A percentile compares a stretch with the other conserved stretches of the same genome.
Evolutionary conservation across 1,140 invertebrate species (phyloP).

Genomic region (Apis laboriosa): DNA sequence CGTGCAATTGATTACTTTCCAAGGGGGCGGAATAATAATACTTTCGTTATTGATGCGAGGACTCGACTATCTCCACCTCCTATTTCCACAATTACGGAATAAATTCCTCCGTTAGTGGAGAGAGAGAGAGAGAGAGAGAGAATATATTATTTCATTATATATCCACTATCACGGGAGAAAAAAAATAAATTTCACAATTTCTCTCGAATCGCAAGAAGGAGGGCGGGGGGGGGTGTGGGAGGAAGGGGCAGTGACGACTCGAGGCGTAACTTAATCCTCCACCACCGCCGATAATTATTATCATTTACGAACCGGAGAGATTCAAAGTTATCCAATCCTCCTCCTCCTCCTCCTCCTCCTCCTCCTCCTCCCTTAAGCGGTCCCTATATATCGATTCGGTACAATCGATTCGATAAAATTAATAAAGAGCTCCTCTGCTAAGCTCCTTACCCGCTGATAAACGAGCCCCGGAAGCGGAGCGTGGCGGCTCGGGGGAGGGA

Average conservation of each 20-base stretch:
- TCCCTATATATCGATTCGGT: conserved; percentile 59
- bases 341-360: too few relatives aligned
- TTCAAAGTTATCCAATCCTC: conserved; percentile 55
- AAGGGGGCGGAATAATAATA: neutral
- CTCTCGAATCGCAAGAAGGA: too few relatives aligned
- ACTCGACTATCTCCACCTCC: neutral
- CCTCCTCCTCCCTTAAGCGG: conserved; percentile 19
- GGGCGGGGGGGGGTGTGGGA: too few relatives aligned
- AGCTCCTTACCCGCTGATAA: conserved; percentile 67
- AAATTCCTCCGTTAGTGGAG: neutral
- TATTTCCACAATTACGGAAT: neutral
- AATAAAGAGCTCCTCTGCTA: conserved; percentile 69
- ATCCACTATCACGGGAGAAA: too few relatives aligned
- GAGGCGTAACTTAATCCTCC: conserved; percentile 47
- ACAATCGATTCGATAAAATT: conserved; percentile 71
- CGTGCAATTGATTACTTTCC: conserved; percentile 19
- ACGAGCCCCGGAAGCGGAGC: conserved; percentile 45
- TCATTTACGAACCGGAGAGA: conserved; percentile 30
- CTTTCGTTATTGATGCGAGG: conserved; percentile 8
- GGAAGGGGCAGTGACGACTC: neutral
- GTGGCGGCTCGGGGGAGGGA: conserved; percentile 7
- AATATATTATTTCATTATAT: too few relatives aligned
- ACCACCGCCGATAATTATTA: conserved; percentile 44
- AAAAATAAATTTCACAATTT: neutral
- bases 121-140: too few relatives aligned